A percentile compares a stretch with the other conserved stretches of the same genome.
Evolutionary conservation across 2,113 vertebrate genomes (phyloP).

Genomic region (Dissostichus mawsoni): DNA sequence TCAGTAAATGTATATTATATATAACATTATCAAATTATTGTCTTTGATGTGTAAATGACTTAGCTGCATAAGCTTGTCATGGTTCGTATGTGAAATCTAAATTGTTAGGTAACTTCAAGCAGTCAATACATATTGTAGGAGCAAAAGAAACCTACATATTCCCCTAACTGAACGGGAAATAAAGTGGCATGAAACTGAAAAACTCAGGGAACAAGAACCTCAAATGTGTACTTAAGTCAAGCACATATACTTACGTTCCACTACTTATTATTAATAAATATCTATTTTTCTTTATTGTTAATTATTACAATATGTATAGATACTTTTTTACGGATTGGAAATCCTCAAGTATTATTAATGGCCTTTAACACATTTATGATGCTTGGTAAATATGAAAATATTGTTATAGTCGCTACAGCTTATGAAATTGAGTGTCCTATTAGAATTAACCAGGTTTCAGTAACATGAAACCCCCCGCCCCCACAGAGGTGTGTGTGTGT

Average conservation of each 20-base stretch:
- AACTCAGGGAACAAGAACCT: neutral
- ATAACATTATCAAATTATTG: neutral
- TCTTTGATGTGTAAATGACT: neutral
- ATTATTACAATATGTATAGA: no score
- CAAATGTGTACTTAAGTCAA: neutral
- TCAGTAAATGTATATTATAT: neutral
- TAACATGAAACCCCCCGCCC: no score
- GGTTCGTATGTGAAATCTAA: neutral
- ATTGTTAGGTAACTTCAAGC: slow-evolving; percentile 3
- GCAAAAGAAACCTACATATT: neutral
- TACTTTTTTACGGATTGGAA: no score
- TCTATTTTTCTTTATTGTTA: no score
- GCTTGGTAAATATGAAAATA: no score
- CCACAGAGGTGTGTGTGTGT: neutral
- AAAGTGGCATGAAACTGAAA: neutral
- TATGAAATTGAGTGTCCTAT: no score
- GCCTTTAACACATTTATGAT: no score
- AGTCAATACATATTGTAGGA: neutral
- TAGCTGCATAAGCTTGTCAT: neutral
- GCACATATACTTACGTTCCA: neutral
- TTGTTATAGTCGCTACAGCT: no score
- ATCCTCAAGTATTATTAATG: no score
- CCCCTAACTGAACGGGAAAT: neutral
- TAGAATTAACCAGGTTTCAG: no score
- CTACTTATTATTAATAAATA: no score